phyloP scores from a whole-genome alignment of 2,113 vertebrate species.

The Zosterops japonicus region DNA sequence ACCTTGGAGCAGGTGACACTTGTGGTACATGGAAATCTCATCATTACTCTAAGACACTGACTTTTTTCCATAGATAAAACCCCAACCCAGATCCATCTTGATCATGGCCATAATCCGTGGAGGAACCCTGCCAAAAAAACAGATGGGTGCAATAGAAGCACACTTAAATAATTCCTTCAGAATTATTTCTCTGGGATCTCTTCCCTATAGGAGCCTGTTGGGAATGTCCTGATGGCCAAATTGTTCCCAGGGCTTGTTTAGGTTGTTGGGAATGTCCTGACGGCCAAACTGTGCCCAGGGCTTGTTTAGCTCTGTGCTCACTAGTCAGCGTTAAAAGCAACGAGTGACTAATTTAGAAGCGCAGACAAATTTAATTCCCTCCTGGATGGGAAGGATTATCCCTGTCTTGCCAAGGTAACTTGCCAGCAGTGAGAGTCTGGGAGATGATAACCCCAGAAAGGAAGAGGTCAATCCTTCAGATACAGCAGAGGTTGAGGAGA shows the following conservation, averaged over 20 bases:
- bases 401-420: background rate
- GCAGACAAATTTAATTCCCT: background rate
- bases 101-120: background rate
- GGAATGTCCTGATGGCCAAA: background rate
- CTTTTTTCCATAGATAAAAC: background rate
- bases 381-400: background rate
- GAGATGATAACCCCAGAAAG: background rate
- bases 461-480: background rate
- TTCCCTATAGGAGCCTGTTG: background rate
- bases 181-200: background rate
- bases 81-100: background rate
- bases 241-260: background rate
- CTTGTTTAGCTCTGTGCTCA: background rate
- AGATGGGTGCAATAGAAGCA: background rate
- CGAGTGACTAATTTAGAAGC: fast-evolving
- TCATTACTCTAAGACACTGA: background rate
- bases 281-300: background rate
- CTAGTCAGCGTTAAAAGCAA: background rate
- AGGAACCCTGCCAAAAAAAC: background rate
- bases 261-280: too few relatives aligned
- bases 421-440: background rate
- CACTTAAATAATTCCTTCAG: background rate
- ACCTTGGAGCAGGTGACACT: background rate
- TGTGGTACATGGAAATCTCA: background rate
- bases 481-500: background rate